Conservation (phyloP, 1,140 invertebrate genomes). For the Brachionus manjavacas region DNA sequence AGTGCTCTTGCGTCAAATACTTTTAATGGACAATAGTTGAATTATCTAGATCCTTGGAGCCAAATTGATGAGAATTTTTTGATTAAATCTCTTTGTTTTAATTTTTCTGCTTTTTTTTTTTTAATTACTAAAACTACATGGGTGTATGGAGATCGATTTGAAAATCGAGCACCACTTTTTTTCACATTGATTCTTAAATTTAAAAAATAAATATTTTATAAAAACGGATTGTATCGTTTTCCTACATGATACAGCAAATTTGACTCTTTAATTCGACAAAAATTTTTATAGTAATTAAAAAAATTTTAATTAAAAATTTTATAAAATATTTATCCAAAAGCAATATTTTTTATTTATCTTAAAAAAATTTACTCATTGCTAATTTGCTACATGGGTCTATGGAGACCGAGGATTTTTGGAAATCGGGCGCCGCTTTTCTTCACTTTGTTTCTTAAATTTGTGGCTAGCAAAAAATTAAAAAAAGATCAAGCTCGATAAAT, state of each 20-base stretch:
- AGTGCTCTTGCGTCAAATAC: not conserved
- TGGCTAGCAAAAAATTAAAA: not conserved
- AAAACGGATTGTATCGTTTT: too few species aligned
- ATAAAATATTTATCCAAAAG: not conserved
- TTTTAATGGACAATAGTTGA: not conserved
- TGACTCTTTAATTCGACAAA: too few species aligned
- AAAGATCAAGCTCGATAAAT: not conserved
- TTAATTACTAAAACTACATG: not conserved
- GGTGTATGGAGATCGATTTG: not conserved
- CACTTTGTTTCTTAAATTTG: too few species aligned
- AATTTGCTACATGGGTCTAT: not conserved
- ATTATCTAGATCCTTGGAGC: not conserved
- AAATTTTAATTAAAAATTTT: too few species aligned
- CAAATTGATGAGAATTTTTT: not conserved
- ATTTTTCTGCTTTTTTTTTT: not conserved
- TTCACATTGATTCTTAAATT: not conserved
- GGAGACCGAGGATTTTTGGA: too few species aligned
- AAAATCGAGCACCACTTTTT: not conserved
- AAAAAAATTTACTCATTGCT: not conserved
- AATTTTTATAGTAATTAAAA: too few species aligned
- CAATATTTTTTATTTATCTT: not conserved
- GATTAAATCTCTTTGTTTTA: not conserved
- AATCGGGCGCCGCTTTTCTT: too few species aligned
- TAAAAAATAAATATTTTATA: not conserved
- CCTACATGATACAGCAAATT: too few species aligned